Conservation (phyloP, 2,113 vertebrate species). For the Oxygymnocypris stewartii region DNA sequence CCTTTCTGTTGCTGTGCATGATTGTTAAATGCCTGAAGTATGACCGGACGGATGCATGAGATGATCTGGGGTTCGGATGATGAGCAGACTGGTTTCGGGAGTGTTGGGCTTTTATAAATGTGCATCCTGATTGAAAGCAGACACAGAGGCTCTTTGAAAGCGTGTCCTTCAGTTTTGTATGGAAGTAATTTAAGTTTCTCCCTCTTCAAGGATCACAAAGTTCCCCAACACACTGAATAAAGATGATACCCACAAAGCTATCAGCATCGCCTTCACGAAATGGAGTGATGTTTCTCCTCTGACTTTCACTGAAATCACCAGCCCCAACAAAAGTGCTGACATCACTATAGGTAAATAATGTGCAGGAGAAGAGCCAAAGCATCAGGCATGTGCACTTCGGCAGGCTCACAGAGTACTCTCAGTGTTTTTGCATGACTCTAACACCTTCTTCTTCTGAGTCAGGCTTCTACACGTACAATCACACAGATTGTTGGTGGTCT, state of each 20-base stretch:
- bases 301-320: constrained; percentile 71
- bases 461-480: constrained; percentile 84
- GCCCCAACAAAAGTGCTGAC: constrained; percentile 65
- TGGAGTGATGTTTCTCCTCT: constrained; percentile 83
- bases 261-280: constrained; percentile 78
- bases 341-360: constrained; percentile 76
- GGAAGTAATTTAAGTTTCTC: neutral
- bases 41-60: neutral
- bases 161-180: neutral
- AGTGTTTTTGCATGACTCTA: constrained; percentile 12
- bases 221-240: constrained; percentile 79
- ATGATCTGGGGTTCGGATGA: neutral
- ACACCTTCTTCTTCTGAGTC: constrained; percentile 21
- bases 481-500: constrained; percentile 81
- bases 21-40: neutral
- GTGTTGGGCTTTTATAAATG: neutral
- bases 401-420: neutral
- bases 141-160: constrained; percentile 3
- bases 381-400: neutral
- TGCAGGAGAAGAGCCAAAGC: neutral
- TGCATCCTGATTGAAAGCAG: constrained; percentile 33
- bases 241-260: constrained; percentile 77
- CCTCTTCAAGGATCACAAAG: constrained; percentile 69
- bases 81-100: constrained; percentile 2
- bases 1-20: neutral